Evolutionary conservation across 2,797 vertebrate genomes (phyloP), one percentile per base, ranked within the genome.

Genomic region (Tarsius wallacei): DNA sequence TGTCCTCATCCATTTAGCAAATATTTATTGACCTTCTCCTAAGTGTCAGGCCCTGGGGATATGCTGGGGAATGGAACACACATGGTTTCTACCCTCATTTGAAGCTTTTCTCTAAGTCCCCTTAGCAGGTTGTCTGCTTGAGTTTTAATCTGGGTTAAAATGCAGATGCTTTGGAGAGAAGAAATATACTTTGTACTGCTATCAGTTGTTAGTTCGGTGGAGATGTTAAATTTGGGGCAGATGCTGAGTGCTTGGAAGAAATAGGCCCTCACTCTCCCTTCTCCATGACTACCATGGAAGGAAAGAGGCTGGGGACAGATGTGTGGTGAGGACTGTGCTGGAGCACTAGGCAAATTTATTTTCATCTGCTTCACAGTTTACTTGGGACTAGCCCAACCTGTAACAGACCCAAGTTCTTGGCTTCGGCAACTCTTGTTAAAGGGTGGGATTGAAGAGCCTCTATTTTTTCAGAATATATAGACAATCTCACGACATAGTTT

Each of bases 351-450:
- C 68, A 85, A 96, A 92, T 70, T 53, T 70, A 86, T 89, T 93
- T 63, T 84, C 66, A 64, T 85, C 71, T 93, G 87, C 89, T 95
- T 90, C 85, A 83, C 63, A 64, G 87, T 85, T 93, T 93, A 53
- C 81, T 78, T 78, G 59, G 85, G 88, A 93, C 59, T 63, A 81
- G 51, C 70, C 66, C 80, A 87, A 33, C 42, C 74, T 80, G 10
- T 61, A 70, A 90, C 21, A 90, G 36, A 71, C 33, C 84, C 51
- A 49, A 28, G 47, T 57, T 85, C 91, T 70, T 94, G 82, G 87
- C 77, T 97, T 28, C 47, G 31, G 57, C 22, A 77, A 70, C 4
- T 24, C 68, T 70, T 82, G 47, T 88, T 71, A 81, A 82, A 89
- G 66, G 26, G 16, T 22, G 5, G 53, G 31, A 0, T 28, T 4